Evolutionary conservation across 2,113 vertebrate genomes (phyloP), one percentile per base, ranked within the genome.

Genomic region (Sylvia atricapilla): DNA sequence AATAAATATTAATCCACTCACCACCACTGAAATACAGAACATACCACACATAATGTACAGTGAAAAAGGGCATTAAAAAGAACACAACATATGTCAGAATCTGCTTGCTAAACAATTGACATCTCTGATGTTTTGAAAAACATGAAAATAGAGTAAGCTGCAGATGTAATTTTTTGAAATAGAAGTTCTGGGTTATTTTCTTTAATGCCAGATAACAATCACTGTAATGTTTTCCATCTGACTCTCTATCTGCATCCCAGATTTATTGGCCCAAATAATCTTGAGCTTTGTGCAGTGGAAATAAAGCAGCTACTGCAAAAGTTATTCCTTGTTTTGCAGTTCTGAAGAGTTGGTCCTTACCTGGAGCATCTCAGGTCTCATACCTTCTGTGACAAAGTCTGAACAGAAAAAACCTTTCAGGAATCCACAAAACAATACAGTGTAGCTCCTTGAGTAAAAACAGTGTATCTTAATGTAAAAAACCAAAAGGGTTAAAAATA

Each of bases 211-310:
- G 62, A 82, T 60, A 59, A 80, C 24, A 82, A 80, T 78, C 39
- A 64, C 58, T 31, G 39, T 87, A 85, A 95, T 39, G 19, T 84
- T 84, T 93, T 93, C 84, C 77, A 78, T 72, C 37, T 92, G 87
- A 89, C n/a, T 83, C 44, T 75, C 23, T 76, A 11, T 28, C 80
- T 91, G 84, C 56, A 94, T 49, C 35, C 19, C 52, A 81, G 56
- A 84, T 49, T 91, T 91, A 78, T 24, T 89, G 69, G 60, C 52
- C 60, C 47, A 74, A 87, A 78, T 35, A 33, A 23, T 81, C 30
- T 41, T 78, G 80, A 80, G 64, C 43, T 81, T 91, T 69, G 43
- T n/a, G n/a, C 13, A 15, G 33, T 81, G 66, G 66, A 72, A 86
- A 73, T 52, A 58, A 28, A 93, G 35, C n/a, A 72, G 44, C 49